Evolutionary conservation across 2,797 vertebrate genomes (phyloP).

Genomic region (Coregonus sp.): DNA sequence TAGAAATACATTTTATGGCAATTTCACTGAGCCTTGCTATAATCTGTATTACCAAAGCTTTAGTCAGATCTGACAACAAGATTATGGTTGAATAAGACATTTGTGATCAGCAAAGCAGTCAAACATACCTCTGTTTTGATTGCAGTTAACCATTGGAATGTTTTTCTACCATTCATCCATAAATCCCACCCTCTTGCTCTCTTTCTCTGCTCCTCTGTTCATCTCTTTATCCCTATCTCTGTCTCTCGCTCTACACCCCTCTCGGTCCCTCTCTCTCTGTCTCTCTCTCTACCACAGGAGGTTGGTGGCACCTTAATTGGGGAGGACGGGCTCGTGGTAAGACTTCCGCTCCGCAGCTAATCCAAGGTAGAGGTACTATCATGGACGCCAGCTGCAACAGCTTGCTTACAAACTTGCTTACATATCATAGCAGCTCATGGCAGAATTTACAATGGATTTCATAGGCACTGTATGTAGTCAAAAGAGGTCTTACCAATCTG

Average conservation of each 20-base stretch:
- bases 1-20: conserved; percentile 41
- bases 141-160: not conserved
- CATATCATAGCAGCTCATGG: not conserved
- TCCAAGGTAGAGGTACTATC: conserved; percentile 57
- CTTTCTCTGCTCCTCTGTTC: conserved; percentile 43
- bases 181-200: not conserved
- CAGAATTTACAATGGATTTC: not conserved
- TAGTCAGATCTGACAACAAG: conserved; percentile 32
- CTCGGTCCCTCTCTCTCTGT: conserved; percentile 3
- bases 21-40: conserved; percentile 42
- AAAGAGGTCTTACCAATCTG: not conserved
- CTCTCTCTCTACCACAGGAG: conserved; percentile 38
- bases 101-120: conserved; percentile 32
- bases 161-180: not conserved
- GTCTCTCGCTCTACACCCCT: conserved; percentile 28
- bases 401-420: not conserved
- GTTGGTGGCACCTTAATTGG: conserved; percentile 49
- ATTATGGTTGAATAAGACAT: conserved; percentile 50
- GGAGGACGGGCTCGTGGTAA: not conserved
- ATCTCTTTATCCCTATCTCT: conserved; percentile 28
- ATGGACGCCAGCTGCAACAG: conserved; percentile 46
- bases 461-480: not conserved
- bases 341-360: conserved; percentile 63
- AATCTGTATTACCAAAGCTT: conserved; percentile 48
- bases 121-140: conserved; percentile 24